Evolutionary conservation across 2,888 invertebrate genomes (phyloP).

Genomic region (Ectropis crepuscularia): DNA sequence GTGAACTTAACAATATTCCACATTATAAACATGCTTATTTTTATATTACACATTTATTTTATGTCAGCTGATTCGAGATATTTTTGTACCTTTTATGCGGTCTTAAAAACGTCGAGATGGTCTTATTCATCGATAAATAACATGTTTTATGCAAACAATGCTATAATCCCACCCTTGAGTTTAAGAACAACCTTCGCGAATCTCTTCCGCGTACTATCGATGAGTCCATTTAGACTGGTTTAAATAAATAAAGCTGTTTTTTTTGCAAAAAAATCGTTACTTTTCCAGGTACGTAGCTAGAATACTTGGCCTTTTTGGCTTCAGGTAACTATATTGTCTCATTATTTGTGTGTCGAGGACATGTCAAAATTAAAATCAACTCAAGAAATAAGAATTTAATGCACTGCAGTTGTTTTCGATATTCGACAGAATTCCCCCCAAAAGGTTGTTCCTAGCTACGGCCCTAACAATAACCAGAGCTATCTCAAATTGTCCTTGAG

Average conservation of each 20-base stretch:
- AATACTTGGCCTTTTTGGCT: not conserved
- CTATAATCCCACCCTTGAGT: constrained; percentile 67
- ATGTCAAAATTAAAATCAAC: no score
- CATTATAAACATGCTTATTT: constrained; percentile 22
- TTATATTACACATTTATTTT: constrained; percentile 17
- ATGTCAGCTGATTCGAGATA: constrained; percentile 9
- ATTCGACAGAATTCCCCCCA: not conserved
- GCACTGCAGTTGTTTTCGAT: not conserved
- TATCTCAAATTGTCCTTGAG: constrained; percentile 43
- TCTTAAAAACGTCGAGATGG: constrained; percentile 25
- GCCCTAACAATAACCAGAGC: constrained; percentile 29
- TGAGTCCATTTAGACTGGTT: constrained; percentile 37
- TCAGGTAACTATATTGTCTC: not conserved
- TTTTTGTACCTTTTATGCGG: constrained; percentile 21
- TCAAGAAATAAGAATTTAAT: no score
- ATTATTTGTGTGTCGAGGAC: no score
- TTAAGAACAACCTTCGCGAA: constrained; percentile 59
- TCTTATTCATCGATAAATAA: constrained; percentile 43
- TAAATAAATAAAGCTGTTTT: not conserved
- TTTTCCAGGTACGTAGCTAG: not conserved
- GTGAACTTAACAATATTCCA: constrained; percentile 52
- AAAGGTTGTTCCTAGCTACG: constrained; percentile 6
- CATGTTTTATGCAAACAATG: constrained; percentile 56
- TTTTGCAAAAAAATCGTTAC: not conserved
- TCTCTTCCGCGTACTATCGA: constrained; percentile 59